These are phyloP conservation scores for Ondatra zibethicus DNA, from an alignment of 2,113 vertebrate species.

Conservation along the genomic window DNA sequence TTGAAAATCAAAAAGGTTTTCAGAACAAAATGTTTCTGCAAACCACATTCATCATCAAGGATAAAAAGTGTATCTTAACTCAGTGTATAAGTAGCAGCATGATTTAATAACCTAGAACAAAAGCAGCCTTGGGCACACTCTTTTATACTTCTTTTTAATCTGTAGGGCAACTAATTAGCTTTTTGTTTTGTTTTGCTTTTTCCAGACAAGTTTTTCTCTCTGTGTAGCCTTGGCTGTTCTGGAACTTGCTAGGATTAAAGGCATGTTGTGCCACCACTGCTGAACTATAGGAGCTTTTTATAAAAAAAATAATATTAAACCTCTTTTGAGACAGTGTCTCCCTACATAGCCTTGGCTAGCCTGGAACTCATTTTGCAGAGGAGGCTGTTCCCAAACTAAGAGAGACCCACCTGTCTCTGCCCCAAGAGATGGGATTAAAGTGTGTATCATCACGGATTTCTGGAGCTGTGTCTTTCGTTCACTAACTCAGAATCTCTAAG, in stretches of 20 bases:
- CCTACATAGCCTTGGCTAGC: background rate
- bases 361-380: background rate
- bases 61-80: conserved; percentile 35
- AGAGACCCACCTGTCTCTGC: background rate
- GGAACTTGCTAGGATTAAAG: background rate
- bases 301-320: background rate
- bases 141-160: background rate
- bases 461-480: background rate
- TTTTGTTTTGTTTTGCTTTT: background rate
- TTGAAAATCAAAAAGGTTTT: background rate
- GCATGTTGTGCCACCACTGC: background rate
- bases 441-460: background rate
- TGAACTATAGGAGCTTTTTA: background rate
- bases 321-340: background rate
- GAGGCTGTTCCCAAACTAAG: background rate
- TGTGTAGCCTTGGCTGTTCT: background rate
- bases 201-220: background rate
- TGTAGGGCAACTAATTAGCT: background rate
- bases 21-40: conserved; percentile 37
- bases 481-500: background rate
- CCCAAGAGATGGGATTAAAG: background rate
- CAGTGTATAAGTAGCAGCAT: background rate
- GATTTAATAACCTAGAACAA: background rate
- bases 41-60: background rate
- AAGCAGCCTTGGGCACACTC: background rate